phyloP scores from a whole-genome alignment of 23 tunicate species.

The Diplosoma virens region DNA sequence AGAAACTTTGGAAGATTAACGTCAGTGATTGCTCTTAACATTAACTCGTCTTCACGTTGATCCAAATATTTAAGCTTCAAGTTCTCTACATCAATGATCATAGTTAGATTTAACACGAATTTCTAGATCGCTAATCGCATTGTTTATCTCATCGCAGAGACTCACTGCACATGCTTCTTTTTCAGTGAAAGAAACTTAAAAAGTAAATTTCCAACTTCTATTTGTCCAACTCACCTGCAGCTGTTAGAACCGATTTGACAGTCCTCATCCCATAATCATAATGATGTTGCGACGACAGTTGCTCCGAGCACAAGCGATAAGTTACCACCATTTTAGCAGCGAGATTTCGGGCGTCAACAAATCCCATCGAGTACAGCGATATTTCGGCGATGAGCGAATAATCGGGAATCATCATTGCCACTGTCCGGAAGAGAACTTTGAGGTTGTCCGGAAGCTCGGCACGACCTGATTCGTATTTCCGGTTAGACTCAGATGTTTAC shows the following conservation, averaged over 20 bases:
- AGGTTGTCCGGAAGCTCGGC: constrained; percentile 96
- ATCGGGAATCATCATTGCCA: constrained; percentile 98
- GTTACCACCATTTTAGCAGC: constrained; percentile 95
- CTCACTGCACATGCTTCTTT: neutral
- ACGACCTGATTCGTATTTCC: too few species aligned
- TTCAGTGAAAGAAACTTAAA: too few species aligned
- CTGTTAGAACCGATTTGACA: constrained; percentile 81
- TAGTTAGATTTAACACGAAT: neutral
- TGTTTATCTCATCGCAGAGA: neutral
- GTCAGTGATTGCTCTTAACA: constrained; percentile 94
- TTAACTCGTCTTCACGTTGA: constrained; percentile 80
- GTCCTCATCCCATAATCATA: constrained; percentile 99
- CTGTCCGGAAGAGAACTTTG: constrained; percentile 93
- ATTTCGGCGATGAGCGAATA: constrained; percentile 95
- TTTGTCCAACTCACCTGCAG: constrained; percentile 71
- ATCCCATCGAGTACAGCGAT: constrained; percentile 93
- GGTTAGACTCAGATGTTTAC: too few species aligned
- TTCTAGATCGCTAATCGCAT: neutral
- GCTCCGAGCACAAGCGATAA: constrained; percentile 91
- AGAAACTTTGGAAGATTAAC: constrained; percentile 97
- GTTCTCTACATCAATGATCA: constrained; percentile 34
- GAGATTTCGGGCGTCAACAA: constrained; percentile 82
- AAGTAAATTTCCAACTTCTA: too few species aligned
- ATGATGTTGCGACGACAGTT: constrained; percentile 95
- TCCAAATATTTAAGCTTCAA: constrained; percentile 70